Evolutionary conservation across 2,888 invertebrate species (phyloP).

Genomic region (Noctua janthe): DNA sequence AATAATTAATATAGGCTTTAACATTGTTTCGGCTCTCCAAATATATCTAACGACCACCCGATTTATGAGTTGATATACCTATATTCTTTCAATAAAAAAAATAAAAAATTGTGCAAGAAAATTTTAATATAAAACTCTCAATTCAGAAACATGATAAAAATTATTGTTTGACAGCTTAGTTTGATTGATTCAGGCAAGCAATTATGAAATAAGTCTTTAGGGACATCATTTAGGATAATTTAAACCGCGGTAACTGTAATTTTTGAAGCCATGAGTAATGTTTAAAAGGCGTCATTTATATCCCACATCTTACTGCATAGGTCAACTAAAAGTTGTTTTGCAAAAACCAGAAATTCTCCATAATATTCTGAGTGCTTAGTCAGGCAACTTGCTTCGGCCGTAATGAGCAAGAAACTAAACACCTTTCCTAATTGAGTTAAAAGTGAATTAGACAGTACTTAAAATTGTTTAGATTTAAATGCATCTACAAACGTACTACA

Average conservation of each 20-base stretch:
- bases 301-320: not conserved
- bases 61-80: not conserved
- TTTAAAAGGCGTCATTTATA: not conserved
- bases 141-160: not conserved
- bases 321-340: slow-evolving; percentile 16
- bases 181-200: not conserved
- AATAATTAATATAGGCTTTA: not conserved
- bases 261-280: not conserved
- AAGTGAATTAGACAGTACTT: not conserved
- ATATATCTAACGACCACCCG: not conserved
- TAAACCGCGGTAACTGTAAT: too few relatives aligned
- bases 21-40: too few relatives aligned
- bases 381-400: not conserved
- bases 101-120: not conserved
- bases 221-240: not conserved
- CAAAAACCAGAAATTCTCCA: slow-evolving; percentile 17
- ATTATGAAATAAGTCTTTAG: not conserved
- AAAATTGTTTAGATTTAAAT: slow-evolving; percentile 4
- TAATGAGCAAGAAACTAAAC: not conserved
- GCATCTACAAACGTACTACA: not conserved
- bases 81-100: not conserved
- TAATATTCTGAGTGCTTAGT: not conserved
- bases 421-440: not conserved
- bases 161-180: not conserved
- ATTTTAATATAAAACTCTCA: not conserved